Evolutionary conservation across 2,888 invertebrate genomes (phyloP).

Genomic region (Caenorhabditis zanzibari): DNA sequence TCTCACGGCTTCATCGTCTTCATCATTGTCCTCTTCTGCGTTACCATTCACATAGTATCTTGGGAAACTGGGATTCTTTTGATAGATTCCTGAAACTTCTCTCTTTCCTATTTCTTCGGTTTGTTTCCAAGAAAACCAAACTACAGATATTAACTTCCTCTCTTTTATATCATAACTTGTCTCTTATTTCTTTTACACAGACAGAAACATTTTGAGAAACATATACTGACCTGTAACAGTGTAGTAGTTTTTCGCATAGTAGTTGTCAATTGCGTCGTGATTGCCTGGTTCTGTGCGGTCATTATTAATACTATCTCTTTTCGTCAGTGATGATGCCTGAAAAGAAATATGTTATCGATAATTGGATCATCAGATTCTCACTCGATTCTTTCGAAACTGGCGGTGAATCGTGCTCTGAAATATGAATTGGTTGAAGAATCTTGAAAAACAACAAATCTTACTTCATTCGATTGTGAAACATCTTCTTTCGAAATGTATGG

Average conservation of each 20-base stretch:
- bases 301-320: constrained; percentile 29
- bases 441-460: background rate
- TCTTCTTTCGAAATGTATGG: constrained; percentile 62
- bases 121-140: background rate
- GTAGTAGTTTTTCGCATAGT: constrained; percentile 67
- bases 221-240: constrained; percentile 61
- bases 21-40: constrained; percentile 43
- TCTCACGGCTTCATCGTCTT: constrained; percentile 43
- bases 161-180: constrained; percentile 17
- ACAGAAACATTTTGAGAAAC: background rate
- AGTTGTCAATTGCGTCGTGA: constrained; percentile 63
- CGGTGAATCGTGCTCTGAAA: constrained; percentile 49
- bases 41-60: constrained; percentile 14
- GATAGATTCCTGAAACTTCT: constrained; percentile 46
- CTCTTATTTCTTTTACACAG: constrained; percentile 4
- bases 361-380: constrained; percentile 3
- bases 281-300: constrained; percentile 62
- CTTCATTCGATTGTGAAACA: constrained; percentile 39
- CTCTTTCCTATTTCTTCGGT: background rate
- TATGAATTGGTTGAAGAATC: background rate
- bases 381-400: constrained; percentile 39
- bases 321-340: constrained; percentile 39
- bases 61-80: constrained; percentile 48
- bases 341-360: background rate
- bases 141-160: background rate